Evolutionary conservation across 2,797 vertebrate genomes (phyloP).

Genomic region (Poecilia gillii): DNA sequence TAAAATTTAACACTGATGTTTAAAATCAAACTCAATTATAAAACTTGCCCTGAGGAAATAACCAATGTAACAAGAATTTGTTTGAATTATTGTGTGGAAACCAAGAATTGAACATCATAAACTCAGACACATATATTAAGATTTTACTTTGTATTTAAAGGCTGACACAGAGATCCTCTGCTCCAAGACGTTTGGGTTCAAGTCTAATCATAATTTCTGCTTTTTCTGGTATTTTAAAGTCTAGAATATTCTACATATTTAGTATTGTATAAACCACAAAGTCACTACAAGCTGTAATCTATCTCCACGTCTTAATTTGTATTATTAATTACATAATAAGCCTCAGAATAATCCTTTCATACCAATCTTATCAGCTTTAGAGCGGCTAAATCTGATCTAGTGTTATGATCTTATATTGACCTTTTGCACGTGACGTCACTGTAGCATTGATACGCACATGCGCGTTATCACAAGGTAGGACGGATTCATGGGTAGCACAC

Average conservation of each 20-base stretch:
- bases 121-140: not conserved
- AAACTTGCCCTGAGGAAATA: slow-evolving; percentile 48
- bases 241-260: not conserved
- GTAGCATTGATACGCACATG: no score
- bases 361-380: not conserved
- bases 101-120: not conserved
- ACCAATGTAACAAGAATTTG: slow-evolving; percentile 28
- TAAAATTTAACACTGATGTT: slow-evolving; percentile 33
- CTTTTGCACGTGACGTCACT: no score
- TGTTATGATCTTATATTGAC: not conserved
- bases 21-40: slow-evolving; percentile 71
- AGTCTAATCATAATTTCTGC: not conserved
- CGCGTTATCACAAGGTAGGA: no score
- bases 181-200: not conserved
- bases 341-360: not conserved
- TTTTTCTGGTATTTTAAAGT: not conserved
- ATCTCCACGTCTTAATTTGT: not conserved
- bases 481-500: no score
- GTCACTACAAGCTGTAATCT: not conserved
- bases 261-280: not conserved
- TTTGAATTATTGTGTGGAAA: not conserved
- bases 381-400: not conserved
- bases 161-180: not conserved
- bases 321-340: not conserved
- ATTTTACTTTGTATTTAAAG: not conserved